These are phyloP conservation scores for Machimus atricapillus DNA, from an alignment of 2,888 invertebrate genomes.

Conservation along the genomic window DNA sequence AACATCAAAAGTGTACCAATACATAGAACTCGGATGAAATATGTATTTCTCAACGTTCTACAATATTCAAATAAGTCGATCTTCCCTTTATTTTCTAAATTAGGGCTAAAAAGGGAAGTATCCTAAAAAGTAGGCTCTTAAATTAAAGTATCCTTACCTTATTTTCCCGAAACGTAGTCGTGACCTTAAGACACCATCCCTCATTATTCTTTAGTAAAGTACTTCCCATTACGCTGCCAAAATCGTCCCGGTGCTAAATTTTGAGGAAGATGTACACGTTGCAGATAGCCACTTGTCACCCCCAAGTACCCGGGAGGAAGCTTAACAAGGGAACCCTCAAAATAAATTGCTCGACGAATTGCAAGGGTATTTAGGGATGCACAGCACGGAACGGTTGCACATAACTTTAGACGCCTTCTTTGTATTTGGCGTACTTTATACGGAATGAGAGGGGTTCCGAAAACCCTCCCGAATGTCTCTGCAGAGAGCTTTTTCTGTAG, in stretches of 20 bases:
- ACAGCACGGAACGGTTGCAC: not conserved
- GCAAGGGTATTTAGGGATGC: conserved; percentile 5
- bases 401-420: not conserved
- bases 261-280: not conserved
- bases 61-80: not conserved
- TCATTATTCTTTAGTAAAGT: not conserved
- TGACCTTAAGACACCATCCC: not conserved
- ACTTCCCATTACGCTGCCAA: not conserved
- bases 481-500: not conserved
- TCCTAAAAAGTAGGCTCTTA: not conserved
- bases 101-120: not conserved
- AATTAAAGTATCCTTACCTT: not conserved
- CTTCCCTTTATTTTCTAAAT: not conserved
- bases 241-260: not conserved
- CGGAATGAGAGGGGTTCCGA: not conserved
- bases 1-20: no score
- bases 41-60: not conserved
- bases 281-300: conserved; percentile 26
- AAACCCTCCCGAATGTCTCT: not conserved
- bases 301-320: not conserved
- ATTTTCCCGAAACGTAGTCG: not conserved
- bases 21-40: not conserved
- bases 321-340: not conserved
- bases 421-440: not conserved
- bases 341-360: conserved; percentile 23